Evolutionary conservation across 2,888 invertebrate species (phyloP).

Genomic region (Cataglyphis altisquamis): DNA sequence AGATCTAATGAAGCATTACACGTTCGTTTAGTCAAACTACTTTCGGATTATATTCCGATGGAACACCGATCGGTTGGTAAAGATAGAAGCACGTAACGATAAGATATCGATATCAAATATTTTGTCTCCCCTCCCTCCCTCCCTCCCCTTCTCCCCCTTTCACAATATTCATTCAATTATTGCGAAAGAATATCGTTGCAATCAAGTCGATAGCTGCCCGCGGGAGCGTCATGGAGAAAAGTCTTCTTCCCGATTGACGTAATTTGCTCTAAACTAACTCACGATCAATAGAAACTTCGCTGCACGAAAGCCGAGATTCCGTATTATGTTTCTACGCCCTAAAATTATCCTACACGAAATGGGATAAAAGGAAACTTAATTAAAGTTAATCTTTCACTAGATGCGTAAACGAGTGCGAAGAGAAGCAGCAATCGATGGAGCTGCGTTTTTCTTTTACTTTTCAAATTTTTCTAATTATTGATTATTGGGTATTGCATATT

Average conservation of each 20-base stretch:
- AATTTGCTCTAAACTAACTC: slow-evolving; percentile 52
- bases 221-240: slow-evolving; percentile 43
- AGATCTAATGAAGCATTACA: not conserved
- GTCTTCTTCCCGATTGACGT: slow-evolving; percentile 48
- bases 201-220: slow-evolving; percentile 9
- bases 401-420: not conserved
- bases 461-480: not conserved
- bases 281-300: slow-evolving; percentile 39
- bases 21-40: not conserved
- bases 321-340: slow-evolving; percentile 21
- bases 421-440: not conserved
- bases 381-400: not conserved
- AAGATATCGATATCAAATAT: slow-evolving; percentile 36
- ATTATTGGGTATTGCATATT: not conserved
- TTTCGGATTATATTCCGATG: not conserved
- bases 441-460: not conserved
- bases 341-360: slow-evolving; percentile 31
- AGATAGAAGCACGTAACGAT: not conserved
- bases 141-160: not conserved
- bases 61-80: slow-evolving; percentile 16
- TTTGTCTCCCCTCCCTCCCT: not conserved
- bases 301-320: slow-evolving; percentile 39
- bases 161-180: slow-evolving; percentile 54
- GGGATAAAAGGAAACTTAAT: slow-evolving; percentile 1
- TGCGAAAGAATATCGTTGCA: slow-evolving; percentile 21